Conservation (phyloP, 1,140 invertebrate species). For the Drosophila takahashii region DNA sequence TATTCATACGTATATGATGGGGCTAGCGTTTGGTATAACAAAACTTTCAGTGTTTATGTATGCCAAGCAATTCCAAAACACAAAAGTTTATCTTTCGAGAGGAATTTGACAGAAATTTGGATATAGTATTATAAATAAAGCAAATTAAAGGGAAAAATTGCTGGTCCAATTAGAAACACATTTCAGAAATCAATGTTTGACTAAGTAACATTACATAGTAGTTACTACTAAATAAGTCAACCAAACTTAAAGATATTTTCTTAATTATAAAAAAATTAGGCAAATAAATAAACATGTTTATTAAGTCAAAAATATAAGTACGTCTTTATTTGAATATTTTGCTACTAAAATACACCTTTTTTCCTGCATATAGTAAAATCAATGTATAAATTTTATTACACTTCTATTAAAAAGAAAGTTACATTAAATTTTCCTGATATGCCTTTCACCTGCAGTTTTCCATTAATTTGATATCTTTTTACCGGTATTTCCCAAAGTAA, state of each 20-base stretch:
- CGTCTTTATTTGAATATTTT: too few relatives aligned
- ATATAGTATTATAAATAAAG: conserved; percentile 19
- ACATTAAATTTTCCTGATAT: neutral
- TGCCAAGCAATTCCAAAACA: conserved; percentile 25
- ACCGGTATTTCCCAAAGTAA: neutral
- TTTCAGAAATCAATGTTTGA: conserved; percentile 4
- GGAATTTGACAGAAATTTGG: conserved; percentile 28
- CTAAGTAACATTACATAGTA: neutral
- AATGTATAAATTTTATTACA: neutral
- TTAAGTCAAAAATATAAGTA: too few relatives aligned
- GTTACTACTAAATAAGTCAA: too few relatives aligned
- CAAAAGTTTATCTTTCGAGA: conserved; percentile 16
- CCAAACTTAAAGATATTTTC: too few relatives aligned
- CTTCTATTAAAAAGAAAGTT: neutral
- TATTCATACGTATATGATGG: conserved; percentile 33
- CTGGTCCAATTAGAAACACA: conserved; percentile 18
- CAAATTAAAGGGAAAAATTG: neutral
- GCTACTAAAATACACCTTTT: too few relatives aligned
- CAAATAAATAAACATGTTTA: too few relatives aligned
- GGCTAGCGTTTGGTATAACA: conserved; percentile 12
- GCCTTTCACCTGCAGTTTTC: neutral
- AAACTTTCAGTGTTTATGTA: conserved; percentile 46
- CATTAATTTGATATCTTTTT: neutral
- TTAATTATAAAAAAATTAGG: too few relatives aligned
- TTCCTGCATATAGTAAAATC: too few relatives aligned